These are phyloP conservation scores for Muscicapa comitata DNA, from an alignment of 2,797 vertebrate species.

Conservation along the genomic window DNA sequence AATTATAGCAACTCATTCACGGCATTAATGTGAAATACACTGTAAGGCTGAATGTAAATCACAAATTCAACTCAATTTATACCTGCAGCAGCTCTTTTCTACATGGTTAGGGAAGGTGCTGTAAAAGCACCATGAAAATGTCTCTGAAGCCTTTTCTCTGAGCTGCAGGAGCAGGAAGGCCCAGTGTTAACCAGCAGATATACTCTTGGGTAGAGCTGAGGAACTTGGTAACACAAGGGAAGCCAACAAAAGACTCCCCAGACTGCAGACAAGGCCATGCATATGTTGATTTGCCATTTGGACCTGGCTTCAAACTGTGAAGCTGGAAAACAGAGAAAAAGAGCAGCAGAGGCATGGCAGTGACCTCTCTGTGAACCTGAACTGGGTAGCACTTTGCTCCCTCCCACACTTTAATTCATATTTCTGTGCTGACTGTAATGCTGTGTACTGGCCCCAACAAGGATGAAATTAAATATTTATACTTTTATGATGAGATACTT, in stretches of 20 bases:
- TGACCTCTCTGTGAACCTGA: not conserved
- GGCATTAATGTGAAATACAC: constrained; percentile 26
- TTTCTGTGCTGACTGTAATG: constrained; percentile 28
- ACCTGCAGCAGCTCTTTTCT: constrained; percentile 29
- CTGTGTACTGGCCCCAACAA: constrained; percentile 40
- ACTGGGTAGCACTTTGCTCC: not conserved
- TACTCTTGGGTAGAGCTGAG: not conserved
- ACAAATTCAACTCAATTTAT: constrained; percentile 42
- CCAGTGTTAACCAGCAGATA: not conserved
- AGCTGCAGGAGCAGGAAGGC: not conserved
- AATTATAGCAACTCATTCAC: constrained; percentile 31
- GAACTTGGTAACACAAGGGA: not conserved
- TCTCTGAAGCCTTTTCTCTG: not conserved
- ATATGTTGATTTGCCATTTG: not conserved
- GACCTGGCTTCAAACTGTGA: not conserved
- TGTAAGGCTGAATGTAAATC: constrained; percentile 34
- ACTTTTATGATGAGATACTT: constrained; percentile 64
- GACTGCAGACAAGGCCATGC: not conserved
- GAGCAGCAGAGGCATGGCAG: not conserved
- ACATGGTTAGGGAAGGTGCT: not conserved
- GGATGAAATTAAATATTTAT: constrained; percentile 70
- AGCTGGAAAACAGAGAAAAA: not conserved
- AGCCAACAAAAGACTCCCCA: not conserved
- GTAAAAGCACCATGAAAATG: not conserved
- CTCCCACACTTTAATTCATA: constrained; percentile 11